Evolutionary conservation across 2,888 invertebrate genomes (phyloP).

Genomic region (Furcula furcula): DNA sequence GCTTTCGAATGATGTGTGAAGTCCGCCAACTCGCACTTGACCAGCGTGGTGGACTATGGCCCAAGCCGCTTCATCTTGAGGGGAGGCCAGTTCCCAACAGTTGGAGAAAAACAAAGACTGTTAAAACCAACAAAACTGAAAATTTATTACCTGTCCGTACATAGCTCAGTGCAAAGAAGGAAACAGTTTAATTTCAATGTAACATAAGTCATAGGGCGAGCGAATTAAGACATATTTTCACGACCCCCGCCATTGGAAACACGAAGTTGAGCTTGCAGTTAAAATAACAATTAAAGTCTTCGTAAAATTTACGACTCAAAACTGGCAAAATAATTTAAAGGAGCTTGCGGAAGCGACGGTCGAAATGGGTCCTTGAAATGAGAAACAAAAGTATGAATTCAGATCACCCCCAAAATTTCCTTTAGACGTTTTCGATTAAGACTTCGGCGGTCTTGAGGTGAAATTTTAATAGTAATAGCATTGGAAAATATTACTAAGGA

Average conservation of each 20-base stretch:
- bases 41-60: no score
- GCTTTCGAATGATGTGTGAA: no score
- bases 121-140: slow-evolving; percentile 40
- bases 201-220: slow-evolving; percentile 75
- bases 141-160: slow-evolving; percentile 42
- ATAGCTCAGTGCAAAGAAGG: slow-evolving; percentile 37
- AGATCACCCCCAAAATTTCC: slow-evolving; percentile 49
- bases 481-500: slow-evolving; percentile 71
- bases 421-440: slow-evolving; percentile 63
- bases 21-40: no score
- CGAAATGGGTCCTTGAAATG: slow-evolving; percentile 67
- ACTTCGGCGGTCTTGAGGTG: slow-evolving; percentile 60
- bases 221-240: slow-evolving; percentile 80
- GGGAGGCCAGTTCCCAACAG: no score
- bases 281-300: slow-evolving; percentile 82
- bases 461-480: slow-evolving; percentile 76
- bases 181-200: slow-evolving; percentile 59
- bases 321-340: slow-evolving; percentile 78
- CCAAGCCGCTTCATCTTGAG: no score
- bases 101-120: no score
- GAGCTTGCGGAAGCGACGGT: slow-evolving; percentile 60
- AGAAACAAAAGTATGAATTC: slow-evolving; percentile 73
- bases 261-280: slow-evolving; percentile 78
- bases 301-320: slow-evolving; percentile 78
- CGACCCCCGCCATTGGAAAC: slow-evolving; percentile 53